Conservation (phyloP, 1,140 invertebrate species). For the Pemphigus obesinymphae region DNA sequence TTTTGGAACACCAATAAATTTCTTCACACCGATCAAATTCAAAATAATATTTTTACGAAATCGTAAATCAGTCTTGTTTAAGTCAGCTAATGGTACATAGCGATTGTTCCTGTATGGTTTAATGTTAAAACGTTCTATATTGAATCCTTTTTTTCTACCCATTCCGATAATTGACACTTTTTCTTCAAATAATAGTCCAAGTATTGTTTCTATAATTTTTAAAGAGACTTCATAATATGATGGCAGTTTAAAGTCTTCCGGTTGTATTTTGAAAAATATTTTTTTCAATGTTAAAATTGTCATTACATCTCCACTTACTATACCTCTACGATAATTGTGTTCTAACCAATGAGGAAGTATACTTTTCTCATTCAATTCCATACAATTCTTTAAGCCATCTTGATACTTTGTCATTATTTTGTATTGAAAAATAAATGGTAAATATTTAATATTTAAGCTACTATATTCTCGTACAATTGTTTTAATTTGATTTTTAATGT, state of each 20-base stretch:
- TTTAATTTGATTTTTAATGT: conserved; percentile 36
- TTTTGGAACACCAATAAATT: conserved; percentile 41
- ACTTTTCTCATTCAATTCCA: conserved; percentile 43
- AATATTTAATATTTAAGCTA: conserved; percentile 43
- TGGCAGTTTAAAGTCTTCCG: conserved; percentile 62
- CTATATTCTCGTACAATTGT: conserved; percentile 38
- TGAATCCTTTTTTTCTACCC: conserved; percentile 27
- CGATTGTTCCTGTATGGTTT: background rate
- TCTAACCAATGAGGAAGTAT: conserved; percentile 64
- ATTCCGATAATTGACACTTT: conserved; percentile 22
- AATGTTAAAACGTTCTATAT: conserved; percentile 4
- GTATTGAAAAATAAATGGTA: conserved; percentile 35
- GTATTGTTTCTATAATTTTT: conserved; percentile 52
- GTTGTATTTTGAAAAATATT: conserved; percentile 66
- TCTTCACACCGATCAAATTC: conserved; percentile 33
- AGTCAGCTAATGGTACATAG: conserved; percentile 16
- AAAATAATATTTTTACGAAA: conserved; percentile 38
- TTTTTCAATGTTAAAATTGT: conserved; percentile 62
- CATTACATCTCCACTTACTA: conserved; percentile 60
- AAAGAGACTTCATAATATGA: conserved; percentile 60
- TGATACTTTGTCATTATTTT: conserved; percentile 41
- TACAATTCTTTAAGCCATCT: conserved; percentile 41
- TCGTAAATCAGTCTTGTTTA: background rate
- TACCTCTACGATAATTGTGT: conserved; percentile 56
- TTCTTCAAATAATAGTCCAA: conserved; percentile 55